Percentiles rank a stretch among this genome's conserved stretches.
Evolutionary conservation across 1,140 invertebrate genomes (phyloP).

Genomic region (Lepidurus arcticus): DNA sequence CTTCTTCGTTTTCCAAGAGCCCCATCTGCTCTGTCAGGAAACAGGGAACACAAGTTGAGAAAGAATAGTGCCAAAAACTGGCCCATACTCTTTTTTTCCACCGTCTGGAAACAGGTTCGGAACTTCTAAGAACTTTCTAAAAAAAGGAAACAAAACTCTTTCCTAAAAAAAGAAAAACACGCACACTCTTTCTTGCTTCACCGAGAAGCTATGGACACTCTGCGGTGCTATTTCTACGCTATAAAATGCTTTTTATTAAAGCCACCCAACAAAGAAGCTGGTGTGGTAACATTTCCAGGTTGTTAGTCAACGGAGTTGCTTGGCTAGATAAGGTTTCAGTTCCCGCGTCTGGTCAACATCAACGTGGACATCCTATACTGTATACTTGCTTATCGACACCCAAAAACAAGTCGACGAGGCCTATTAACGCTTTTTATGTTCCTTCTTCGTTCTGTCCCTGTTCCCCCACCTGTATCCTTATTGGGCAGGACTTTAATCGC

Average conservation of each 20-base stretch:
- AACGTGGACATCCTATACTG: background rate
- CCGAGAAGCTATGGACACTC: too few species aligned
- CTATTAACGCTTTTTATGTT: background rate
- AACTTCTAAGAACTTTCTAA: background rate
- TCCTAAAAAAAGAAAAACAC: too few species aligned
- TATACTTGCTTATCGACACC: background rate
- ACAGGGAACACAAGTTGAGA: background rate
- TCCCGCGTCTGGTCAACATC: background rate
- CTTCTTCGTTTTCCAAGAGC: background rate
- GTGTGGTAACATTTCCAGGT: background rate
- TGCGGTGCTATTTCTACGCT: too few species aligned
- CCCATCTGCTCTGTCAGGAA: background rate
- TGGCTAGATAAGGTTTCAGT: background rate
- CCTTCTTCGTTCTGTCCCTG: background rate
- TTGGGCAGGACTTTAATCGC: background rate
- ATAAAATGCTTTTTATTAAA: too few species aligned
- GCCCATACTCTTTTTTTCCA: background rate
- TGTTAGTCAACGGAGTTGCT: conserved; percentile 1
- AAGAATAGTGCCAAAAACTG: background rate
- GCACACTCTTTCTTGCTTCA: too few species aligned
- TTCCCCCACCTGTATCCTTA: background rate
- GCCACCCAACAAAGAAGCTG: too few species aligned
- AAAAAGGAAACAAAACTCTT: too few species aligned
- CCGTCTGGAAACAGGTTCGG: background rate
- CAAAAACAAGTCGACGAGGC: background rate